Evolutionary conservation across 2,888 invertebrate genomes (phyloP), one percentile per base, ranked within the genome.

Genomic region (Busseola fusca): DNA sequence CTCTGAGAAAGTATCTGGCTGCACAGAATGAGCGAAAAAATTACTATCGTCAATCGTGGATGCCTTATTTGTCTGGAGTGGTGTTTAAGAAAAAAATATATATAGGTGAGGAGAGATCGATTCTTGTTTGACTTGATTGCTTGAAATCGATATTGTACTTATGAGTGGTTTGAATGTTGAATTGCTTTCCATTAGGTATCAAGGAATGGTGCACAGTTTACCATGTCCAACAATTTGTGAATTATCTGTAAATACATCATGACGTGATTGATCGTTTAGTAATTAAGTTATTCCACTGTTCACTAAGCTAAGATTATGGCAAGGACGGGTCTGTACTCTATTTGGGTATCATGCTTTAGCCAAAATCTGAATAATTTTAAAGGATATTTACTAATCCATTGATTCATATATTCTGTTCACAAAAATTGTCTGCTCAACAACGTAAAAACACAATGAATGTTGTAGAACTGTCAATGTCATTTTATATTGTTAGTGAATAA

Each of bases 1-100:
- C 84, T 84, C 87, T 88, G 87, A 84, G 88, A 91, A 91, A 91
- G 89, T 88, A 84, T 85, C 84, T 83, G 85, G 76, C 85, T 86
- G 81, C 84, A 80, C 45, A 68, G 82, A 79, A 80, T 89, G 89
- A 89, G 91, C 92, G 90, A 93, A 93, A 92, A 92, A 91, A 91
- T 89, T 87, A 86, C 88, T 80, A 86, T 86, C 85, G 87, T 88
- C 84, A 85, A 87, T 88, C 84, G 84, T 89, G 85, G 81, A 87
- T 85, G 76, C 83, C 85, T 86, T 84, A 84, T 87, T 87, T 86
- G 87, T 89, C 84, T 84, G 81, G 74, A 77, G 67, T 75, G 68
- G 54, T 77, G 74, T 86, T 87, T 86, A 76, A 77, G 74, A 74
- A 74, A 82, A 74, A 74, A 72, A 80, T 77, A 72, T 34, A 69